Percentiles rank a stretch among this genome's conserved stretches.
These are phyloP conservation scores for Pseudomyrmex cubaensis DNA, from an alignment of 1,140 invertebrate genomes.

Conservation along the genomic window DNA sequence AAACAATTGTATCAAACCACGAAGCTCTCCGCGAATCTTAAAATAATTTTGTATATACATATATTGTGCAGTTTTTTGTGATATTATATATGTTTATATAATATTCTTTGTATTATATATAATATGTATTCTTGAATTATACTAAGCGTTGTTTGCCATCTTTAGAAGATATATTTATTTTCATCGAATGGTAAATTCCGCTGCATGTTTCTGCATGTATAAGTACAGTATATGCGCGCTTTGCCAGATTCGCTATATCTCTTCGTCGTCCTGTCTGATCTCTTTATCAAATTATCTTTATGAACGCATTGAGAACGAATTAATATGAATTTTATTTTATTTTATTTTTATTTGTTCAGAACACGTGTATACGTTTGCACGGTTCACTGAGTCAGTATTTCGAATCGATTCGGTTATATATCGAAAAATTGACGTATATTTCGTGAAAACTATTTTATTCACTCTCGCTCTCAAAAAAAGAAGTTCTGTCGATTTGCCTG, in stretches of 20 bases:
- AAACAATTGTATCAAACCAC: too few species aligned
- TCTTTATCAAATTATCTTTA: constrained; percentile 23
- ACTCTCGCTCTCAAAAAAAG: not conserved
- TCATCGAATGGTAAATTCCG: not conserved
- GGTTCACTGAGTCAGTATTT: constrained; percentile 14
- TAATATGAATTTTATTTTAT: too few species aligned
- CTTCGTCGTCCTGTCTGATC: constrained; percentile 65
- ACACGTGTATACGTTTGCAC: not conserved
- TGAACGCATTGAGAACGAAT: not conserved
- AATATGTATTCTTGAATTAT: too few species aligned
- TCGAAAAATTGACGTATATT: not conserved
- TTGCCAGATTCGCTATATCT: constrained; percentile 17
- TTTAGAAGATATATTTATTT: constrained; percentile 17
- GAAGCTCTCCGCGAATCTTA: too few species aligned
- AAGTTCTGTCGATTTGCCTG: constrained; percentile 5
- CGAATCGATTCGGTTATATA: constrained; percentile 14
- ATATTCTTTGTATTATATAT: too few species aligned
- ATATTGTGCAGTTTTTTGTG: too few species aligned
- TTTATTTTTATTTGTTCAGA: not conserved
- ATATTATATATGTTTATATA: too few species aligned
- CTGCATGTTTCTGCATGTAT: constrained; percentile 24
- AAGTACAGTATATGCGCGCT: constrained; percentile 38
- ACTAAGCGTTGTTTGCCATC: too few species aligned
- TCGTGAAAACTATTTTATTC: too few species aligned
- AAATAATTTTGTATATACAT: too few species aligned